Percentiles rank a stretch among this genome's conserved stretches.
phyloP scores from a whole-genome alignment of 2,113 vertebrate species.

The Alouatta palliata region DNA sequence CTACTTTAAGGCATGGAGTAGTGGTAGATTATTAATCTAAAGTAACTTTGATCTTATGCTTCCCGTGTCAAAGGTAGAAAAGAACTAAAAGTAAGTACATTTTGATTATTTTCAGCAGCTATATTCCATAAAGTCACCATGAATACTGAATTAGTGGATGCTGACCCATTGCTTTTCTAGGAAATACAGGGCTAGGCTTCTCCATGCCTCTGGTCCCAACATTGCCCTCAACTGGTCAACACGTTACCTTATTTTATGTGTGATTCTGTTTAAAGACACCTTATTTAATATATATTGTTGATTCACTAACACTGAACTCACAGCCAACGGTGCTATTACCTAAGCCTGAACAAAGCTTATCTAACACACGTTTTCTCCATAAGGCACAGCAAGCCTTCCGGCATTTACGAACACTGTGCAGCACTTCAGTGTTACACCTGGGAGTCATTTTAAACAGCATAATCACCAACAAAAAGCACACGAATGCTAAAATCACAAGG shows the following conservation, averaged over 20 bases:
- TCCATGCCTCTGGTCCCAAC: not conserved
- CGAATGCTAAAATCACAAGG: not conserved
- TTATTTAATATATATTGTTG: not conserved
- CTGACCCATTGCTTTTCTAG: not conserved
- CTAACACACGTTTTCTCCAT: accelerated
- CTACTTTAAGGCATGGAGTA: not conserved
- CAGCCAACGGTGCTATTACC: accelerated
- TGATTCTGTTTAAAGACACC: not conserved
- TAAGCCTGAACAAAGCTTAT: not conserved
- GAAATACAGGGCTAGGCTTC: not conserved
- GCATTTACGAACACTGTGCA: not conserved
- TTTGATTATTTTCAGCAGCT: not conserved
- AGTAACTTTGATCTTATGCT: not conserved
- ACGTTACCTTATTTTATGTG: not conserved
- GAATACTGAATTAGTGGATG: not conserved
- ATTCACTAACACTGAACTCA: not conserved
- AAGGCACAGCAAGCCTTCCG: not conserved
- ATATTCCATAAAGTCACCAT: not conserved
- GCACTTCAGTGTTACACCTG: not conserved
- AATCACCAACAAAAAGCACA: not conserved
- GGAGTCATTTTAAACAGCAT: not conserved
- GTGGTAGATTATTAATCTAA: not conserved
- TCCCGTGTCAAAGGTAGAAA: not conserved
- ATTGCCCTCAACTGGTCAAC: not conserved
- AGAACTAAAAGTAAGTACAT: not conserved